These are phyloP conservation scores for Hycleus cichorii DNA, from an alignment of 1,140 invertebrate species.

Conservation along the genomic window DNA sequence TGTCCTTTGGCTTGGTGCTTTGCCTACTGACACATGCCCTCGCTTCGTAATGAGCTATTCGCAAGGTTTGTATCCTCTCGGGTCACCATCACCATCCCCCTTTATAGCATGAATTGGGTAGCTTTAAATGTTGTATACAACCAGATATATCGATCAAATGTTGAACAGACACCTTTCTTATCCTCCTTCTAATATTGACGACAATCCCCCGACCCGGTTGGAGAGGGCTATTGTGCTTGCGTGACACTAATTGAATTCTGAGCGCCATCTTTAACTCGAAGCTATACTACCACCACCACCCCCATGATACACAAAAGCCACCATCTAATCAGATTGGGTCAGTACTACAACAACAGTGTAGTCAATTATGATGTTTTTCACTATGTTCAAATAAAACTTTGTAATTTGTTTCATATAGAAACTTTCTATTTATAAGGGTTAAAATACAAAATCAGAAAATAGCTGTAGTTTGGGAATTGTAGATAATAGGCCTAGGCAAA, in stretches of 20 bases:
- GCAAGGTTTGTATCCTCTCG: slow-evolving; percentile 33
- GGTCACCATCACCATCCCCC: not conserved
- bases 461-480: slow-evolving; percentile 22
- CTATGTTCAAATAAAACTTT: too few species aligned
- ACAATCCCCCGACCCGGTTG: not conserved
- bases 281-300: not conserved
- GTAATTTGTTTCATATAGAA: not conserved
- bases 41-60: slow-evolving; percentile 37
- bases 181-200: not conserved
- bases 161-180: not conserved
- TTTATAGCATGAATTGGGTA: not conserved
- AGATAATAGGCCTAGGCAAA: slow-evolving; percentile 27
- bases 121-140: not conserved
- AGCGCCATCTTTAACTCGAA: slow-evolving; percentile 22
- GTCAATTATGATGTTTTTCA: not conserved
- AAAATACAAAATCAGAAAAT: not conserved
- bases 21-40: slow-evolving; percentile 33
- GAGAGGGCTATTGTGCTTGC: slow-evolving; percentile 15
- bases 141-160: not conserved
- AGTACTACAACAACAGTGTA: slow-evolving; percentile 2
- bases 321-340: slow-evolving; percentile 8
- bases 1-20: slow-evolving; percentile 26
- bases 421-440: not conserved
- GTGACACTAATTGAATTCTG: slow-evolving; percentile 26
- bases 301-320: not conserved